Base-by-base conservation (phyloP, 2,113 vertebrate genomes). In the Aplodontia rufa region DNA sequence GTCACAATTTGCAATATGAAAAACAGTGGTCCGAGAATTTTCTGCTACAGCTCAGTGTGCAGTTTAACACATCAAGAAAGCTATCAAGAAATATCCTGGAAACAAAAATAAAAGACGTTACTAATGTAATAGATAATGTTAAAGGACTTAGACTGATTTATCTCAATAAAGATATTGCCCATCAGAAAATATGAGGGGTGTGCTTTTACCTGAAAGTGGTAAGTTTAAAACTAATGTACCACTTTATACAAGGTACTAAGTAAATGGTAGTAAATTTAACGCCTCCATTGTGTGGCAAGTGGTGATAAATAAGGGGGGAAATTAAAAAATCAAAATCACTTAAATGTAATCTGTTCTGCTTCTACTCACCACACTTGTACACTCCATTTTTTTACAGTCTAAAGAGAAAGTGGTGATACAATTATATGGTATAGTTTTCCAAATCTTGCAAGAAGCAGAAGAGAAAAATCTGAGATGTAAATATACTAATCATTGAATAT, bases 51-150 rank as follows among this genome's bases (percentile, higher is more conserved):
- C 53, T 90, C n/a, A 26, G 28, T 24, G 42, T 76, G n/a, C 20
- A 81, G 49, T 12, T 49, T 87, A 82, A 90, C 91, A 68, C 45
- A 87, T 8, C 24, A 66, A 91, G 69, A 78, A 93, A 83, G 60
- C 47, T 51, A 6, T 62, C 75, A 71, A 62, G 28, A 89, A 80
- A 32, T 40, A 68, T 62, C 45, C 6, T 62, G 69, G n/a, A 83
- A 82, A 82, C 72, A 58, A 86, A 92, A 71, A 71, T 20, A 93
- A 83, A 82, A 96, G 20, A 35, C 47, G 64, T 30, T 87, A 28
- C 58, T 82, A 74, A 47, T 66, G 60, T n/a, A 47, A 22, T 42
- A 91, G 62, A 42, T 76, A 85, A 75, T 16, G 11, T 55, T 35
- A 47, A 49, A 49, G 6, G 53, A 22, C 16, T 90, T 75, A 32